Evolutionary conservation across 2,797 vertebrate species (phyloP), one percentile per base, ranked within the genome.

Genomic region (Glossophaga mutica): DNA sequence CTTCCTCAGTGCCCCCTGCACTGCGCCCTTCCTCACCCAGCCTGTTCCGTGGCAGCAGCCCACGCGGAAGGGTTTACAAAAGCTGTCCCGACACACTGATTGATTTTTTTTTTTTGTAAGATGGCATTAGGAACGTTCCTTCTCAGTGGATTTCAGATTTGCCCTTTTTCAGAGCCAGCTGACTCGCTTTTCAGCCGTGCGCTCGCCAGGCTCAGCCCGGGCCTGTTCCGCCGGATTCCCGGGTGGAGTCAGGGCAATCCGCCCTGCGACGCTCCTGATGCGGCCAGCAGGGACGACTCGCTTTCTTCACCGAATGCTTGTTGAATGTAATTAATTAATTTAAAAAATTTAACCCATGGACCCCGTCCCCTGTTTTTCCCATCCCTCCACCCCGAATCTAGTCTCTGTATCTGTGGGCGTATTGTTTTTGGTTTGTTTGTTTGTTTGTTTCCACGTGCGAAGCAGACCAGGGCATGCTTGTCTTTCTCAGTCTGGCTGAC

Each of bases 61-160:
- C 11, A 48, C 22, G 48, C 3, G 11, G 46, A 68, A 62, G n/a
- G 22, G 67, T 46, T 81, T 70, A 55, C 34, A 57, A 91, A 46
- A 44, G 55, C 21, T n/a, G 39, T 3, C 6, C 21, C 29, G 9
- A 7, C 9, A 16, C 2, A 73, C 22, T 22, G 52, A 77, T 4
- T 50, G 15, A 57, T 59, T 65, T 57, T 26, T 59, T 59, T 57
- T 57, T 26, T 57, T 24, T 3, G 2, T 88, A 81, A 91, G 39
- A 42, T 77, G 12, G 71, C 82, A 62, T 32, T 68, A 70, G 84
- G 55, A 16, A 44, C 83, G 37, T 26, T 85, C 50, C 65, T 57
- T 78, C 74, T 50, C 21, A 44, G 32, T 77, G 42, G 37, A 59
- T 90, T 87, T 71, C 11, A 62, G 42, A 62, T 70, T 85, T 94